These are phyloP conservation scores for Bombylius major DNA, from an alignment of 2,888 invertebrate species.

Conservation along the genomic window DNA sequence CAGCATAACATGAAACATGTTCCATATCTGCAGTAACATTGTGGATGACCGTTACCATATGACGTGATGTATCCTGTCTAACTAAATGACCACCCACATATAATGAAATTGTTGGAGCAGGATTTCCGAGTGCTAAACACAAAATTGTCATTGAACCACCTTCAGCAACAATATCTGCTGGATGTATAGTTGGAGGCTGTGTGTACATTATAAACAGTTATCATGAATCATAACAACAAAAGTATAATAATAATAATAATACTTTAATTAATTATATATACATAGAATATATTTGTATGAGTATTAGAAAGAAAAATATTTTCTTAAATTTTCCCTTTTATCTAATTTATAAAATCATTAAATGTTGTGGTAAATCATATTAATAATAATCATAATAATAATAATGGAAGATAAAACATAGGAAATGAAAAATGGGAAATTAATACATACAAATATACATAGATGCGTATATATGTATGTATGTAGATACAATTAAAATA, in stretches of 20 bases:
- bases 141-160: constrained; percentile 77
- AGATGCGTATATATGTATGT: no score
- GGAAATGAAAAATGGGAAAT: no score
- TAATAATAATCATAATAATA: no score
- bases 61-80: constrained; percentile 67
- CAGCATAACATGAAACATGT: constrained; percentile 75
- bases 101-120: constrained; percentile 70
- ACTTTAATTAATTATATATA: no score
- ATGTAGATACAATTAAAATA: background rate
- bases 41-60: constrained; percentile 77
- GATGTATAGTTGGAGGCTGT: constrained; percentile 71
- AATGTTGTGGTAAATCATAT: no score
- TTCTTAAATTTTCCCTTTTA: no score
- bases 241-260: no score
- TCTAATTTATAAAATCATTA: no score
- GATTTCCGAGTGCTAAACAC: constrained; percentile 74
- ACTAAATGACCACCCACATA: constrained; percentile 62
- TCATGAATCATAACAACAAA: background rate
- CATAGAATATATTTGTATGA: no score
- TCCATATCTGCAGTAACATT: constrained; percentile 77
- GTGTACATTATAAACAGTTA: constrained; percentile 14
- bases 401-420: no score
- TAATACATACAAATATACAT: no score
- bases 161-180: constrained; percentile 68
- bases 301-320: no score